Base-by-base conservation (phyloP, 2,888 invertebrate genomes). In the Drosophila lacicola region DNA sequence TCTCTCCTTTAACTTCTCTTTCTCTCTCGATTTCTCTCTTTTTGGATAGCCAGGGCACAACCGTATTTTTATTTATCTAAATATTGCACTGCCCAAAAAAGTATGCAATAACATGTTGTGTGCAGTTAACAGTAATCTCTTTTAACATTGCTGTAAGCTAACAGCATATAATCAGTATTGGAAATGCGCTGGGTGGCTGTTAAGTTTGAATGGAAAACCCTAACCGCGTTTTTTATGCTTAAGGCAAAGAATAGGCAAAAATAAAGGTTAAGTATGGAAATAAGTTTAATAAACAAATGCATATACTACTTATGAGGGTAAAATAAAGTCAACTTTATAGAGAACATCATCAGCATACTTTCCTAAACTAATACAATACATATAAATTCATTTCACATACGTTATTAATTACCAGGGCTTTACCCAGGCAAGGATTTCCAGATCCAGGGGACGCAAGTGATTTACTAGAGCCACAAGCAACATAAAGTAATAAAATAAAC, bases 311-410 rank as follows among this genome's bases (percentile, higher is more conserved):
- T 29, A 8, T 39, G 4, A 19, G n/a, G 13, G 17, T 19, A 33
- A 19, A 37, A 39, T 29, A 19, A 47, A 33, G 13, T 21, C 34
- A 49, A 41, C 39, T 45, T 51, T 46, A 29, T 63, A 19, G 29
- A 47, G 29, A 45, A n/a, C 14, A 49, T 39, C n/a, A 49, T 34
- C 34, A 11, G 29, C 11, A 45, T 45, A 54, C 13, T 25, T 37
- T 42, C 19, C 25, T 49, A 54, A 61, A 36, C 34, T 61, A 54
- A 64, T 36, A 60, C 51, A 39, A 46, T 50, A 65, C n/a, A 63
- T 45, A 42, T 57, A 70, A 58, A 62, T 62, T 55, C 54, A 51
- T 58, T 68, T 68, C n/a, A 68, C 13, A 42, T 57, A 68, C 13
- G 13, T 36, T 54, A 56, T 49, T 45, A 50, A 34, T 14, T 41